A percentile compares a stretch with the other conserved stretches of the same genome.
phyloP scores from a whole-genome alignment of 2,797 vertebrate genomes.

The Graptemys geographica region DNA sequence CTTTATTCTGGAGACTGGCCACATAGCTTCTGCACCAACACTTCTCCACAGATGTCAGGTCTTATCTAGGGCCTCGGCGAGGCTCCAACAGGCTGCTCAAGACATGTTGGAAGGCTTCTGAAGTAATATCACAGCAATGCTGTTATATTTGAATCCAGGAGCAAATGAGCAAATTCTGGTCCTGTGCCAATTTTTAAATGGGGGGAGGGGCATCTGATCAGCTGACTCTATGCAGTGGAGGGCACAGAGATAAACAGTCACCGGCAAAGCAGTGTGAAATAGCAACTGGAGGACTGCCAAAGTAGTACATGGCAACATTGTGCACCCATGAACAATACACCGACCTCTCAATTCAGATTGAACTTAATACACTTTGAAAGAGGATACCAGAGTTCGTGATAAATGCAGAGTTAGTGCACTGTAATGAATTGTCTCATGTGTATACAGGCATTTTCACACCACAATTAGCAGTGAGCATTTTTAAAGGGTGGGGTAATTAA shows the following conservation, averaged over 20 bases:
- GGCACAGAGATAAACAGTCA: not conserved
- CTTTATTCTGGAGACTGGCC: not conserved
- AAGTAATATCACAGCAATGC: not conserved
- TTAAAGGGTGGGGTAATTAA: not conserved
- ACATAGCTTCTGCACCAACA: not conserved
- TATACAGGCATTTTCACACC: not conserved
- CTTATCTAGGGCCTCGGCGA: not conserved
- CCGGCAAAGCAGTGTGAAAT: not conserved
- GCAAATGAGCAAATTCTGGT: not conserved
- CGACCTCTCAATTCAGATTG: not conserved
- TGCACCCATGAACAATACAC: not conserved
- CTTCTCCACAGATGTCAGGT: not conserved
- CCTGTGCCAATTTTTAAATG: not conserved
- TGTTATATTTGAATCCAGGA: not conserved
- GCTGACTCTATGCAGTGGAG: not conserved
- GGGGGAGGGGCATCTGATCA: not conserved
- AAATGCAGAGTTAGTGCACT: not conserved
- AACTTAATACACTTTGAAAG: not conserved
- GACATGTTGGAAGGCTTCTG: not conserved
- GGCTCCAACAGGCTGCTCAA: no score
- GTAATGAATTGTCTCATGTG: not conserved
- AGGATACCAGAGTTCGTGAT: not conserved
- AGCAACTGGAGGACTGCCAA: not conserved
- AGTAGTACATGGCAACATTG: not conserved
- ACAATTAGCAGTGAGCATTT: not conserved